These are phyloP conservation scores for Thamnophis sirtalis DNA, from an alignment of 2,113 vertebrate species.

Conservation along the genomic window DNA sequence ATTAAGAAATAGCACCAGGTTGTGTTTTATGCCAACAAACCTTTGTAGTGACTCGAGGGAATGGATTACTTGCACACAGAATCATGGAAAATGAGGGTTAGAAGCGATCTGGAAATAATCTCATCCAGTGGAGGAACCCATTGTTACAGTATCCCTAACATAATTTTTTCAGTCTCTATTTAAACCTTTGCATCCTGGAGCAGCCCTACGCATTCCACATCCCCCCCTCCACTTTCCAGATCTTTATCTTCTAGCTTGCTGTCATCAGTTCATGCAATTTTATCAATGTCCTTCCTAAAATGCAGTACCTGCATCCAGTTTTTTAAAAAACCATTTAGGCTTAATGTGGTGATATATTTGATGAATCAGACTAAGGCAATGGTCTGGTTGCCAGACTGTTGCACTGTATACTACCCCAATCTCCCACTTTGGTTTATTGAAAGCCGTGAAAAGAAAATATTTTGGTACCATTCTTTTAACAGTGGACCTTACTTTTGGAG, in stretches of 20 bases:
- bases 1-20: neutral
- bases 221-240: neutral
- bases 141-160: neutral
- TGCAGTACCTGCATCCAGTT: neutral
- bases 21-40: neutral
- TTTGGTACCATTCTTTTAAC: neutral
- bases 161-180: neutral
- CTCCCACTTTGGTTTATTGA: neutral
- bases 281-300: neutral
- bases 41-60: neutral
- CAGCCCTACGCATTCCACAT: neutral
- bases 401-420: neutral
- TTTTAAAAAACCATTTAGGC: neutral
- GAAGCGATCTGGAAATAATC: neutral
- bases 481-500: neutral
- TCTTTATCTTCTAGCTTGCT: neutral
- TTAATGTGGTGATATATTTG: neutral
- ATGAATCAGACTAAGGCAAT: neutral
- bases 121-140: neutral
- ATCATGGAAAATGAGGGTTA: neutral
- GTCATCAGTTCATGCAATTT: neutral
- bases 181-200: neutral
- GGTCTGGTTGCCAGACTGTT: neutral
- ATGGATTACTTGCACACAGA: neutral
- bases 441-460: neutral